Evolutionary conservation across 2,888 invertebrate genomes (phyloP), one percentile per base, ranked within the genome.

Genomic region (Liodrosophila aerea): DNA sequence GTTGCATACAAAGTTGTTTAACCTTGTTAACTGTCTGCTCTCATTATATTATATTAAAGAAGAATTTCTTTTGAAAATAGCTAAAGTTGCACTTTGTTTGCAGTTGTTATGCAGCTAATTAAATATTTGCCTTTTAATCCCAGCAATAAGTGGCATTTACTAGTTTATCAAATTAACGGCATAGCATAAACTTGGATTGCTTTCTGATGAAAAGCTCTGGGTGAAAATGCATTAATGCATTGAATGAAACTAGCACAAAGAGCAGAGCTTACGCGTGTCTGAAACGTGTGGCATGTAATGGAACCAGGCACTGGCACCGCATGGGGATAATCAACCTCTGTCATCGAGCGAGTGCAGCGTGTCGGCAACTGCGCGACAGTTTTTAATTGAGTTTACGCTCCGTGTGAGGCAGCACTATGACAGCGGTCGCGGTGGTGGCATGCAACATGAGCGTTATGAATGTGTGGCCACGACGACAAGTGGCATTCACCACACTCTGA

Each of bases 301-400:
- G n/a, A n/a, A n/a, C n/a, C n/a, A n/a, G n/a, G n/a, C n/a, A n/a
- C n/a, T n/a, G n/a, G 31, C 37, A 43, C 46, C 51, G 67, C 61
- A 64, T 66, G 58, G 72, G 71, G 68, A 82, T 72, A 85, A 83
- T 83, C 85, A 85, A 76, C 61, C 60, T 53, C 54, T 66, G 76
- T 78, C 83, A 73, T 62, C 65, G 18, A 36, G 54, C 34, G 45
- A 44, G 44, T 62, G 64, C 64, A 64, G 64, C 60, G 61, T 64
- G 62, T 51, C 50, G 51, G 60, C 61, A 63, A 70, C 62, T 64
- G 41, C 83, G 76, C 76, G 67, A 67, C 85, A 70, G 72, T 80
- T 83, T 85, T 82, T 82, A 82, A 82, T 82, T 82, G 85, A 85
- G 81, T 82, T 85, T 78, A 83, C 81, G 84, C 84, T 76, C 64